Evolutionary conservation across 2,797 vertebrate genomes (phyloP), one percentile per base, ranked within the genome.

Genomic region (Phalloptychus januarius): DNA sequence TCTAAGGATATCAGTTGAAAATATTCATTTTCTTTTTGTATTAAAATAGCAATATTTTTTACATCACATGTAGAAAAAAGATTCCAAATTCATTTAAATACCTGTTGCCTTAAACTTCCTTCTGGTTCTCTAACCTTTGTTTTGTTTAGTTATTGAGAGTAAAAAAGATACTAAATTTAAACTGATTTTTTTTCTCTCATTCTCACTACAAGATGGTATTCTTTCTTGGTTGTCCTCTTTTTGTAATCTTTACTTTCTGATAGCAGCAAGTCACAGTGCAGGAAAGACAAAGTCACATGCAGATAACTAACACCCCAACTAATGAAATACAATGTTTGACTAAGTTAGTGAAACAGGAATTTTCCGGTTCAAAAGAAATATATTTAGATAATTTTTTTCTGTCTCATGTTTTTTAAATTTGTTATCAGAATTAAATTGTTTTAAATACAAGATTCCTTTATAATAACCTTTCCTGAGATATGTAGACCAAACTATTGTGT

Each of bases 181-280:
- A 0, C 12, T 13, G 56, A n/a, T 16, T 58, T 28, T 16, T 54
- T 50, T 8, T 23, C 1, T 2, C 28, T 7, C 5, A 6, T 31
- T 58, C 28, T 58, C 56, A 58, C 5, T 58, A 58, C 4, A 31
- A 13, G 11, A 79, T 82, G 77, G 75, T 86, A 76, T 86, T 79
- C 77, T 82, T 82, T 85, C 79, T 75, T 77, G 48, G 78, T 76
- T 85, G 63, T 94, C 80, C 76, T 75, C 85, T 89, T 65, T 84
- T 89, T 83, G 75, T 84, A 92, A 94, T 94, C 92, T 88, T 25
- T 78, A 71, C 40, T 74, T 75, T 71, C 70, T 91, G 91, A 93
- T 92, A 92, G 89, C 84, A 65, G 16, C 85, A 78, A 76, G 83
- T 85, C 46, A 84, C 20, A 80, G 75, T 77, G 50, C 77, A 72